These are phyloP conservation scores for Drosophila varians DNA, from an alignment of 1,140 invertebrate species.

Conservation along the genomic window DNA sequence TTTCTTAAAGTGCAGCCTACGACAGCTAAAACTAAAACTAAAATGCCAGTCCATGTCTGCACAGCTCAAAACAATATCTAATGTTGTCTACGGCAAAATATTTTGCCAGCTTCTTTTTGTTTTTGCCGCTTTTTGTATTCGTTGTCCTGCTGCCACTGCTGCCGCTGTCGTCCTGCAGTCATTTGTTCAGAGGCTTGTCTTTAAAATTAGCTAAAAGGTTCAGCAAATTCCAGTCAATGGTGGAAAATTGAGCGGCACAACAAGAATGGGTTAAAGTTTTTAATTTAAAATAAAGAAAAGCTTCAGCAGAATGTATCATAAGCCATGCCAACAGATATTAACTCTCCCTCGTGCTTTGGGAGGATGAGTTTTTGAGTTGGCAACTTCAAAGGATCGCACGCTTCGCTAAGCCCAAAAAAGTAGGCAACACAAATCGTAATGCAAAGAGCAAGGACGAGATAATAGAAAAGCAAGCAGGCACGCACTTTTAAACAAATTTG, in stretches of 20 bases:
- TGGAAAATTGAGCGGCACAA: neutral
- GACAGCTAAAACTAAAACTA: slow-evolving; percentile 43
- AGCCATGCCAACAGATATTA: neutral
- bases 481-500: slow-evolving; percentile 52
- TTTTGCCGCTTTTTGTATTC: slow-evolving; percentile 26
- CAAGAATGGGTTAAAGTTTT: neutral
- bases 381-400: slow-evolving; percentile 65
- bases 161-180: slow-evolving; percentile 9
- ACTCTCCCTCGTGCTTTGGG: neutral
- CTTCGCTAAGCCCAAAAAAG: slow-evolving; percentile 62
- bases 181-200: slow-evolving; percentile 34
- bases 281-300: neutral
- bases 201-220: slow-evolving; percentile 73
- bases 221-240: slow-evolving; percentile 30
- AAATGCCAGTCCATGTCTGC: slow-evolving; percentile 65
- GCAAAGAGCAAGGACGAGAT: slow-evolving; percentile 8
- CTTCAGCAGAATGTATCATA: neutral
- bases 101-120: slow-evolving; percentile 62
- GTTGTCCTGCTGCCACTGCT: neutral
- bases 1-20: neutral
- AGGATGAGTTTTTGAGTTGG: slow-evolving; percentile 3
- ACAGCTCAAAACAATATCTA: slow-evolving; percentile 78
- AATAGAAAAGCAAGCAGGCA: slow-evolving; percentile 15
- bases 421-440: slow-evolving; percentile 49
- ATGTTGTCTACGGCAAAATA: slow-evolving; percentile 77